phyloP scores from a whole-genome alignment of 2,888 invertebrate genomes.

The Stegana nigrithorax region DNA sequence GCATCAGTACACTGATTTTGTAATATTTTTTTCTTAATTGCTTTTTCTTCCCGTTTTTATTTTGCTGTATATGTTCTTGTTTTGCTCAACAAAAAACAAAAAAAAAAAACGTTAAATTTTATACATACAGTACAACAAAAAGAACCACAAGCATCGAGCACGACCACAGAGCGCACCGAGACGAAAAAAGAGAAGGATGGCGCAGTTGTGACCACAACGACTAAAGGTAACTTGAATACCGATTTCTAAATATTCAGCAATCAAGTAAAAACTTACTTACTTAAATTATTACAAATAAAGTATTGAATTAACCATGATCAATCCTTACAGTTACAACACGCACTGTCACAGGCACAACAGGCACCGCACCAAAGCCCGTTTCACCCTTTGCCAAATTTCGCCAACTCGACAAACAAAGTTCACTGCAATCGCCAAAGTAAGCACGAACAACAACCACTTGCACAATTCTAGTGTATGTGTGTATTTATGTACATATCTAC shows the following conservation, averaged over 20 bases:
- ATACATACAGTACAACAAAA: constrained; percentile 34
- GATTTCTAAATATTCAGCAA: background rate
- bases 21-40: constrained; percentile 18
- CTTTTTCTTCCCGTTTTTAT: constrained; percentile 15
- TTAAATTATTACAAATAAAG: no score
- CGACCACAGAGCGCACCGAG: constrained; percentile 69
- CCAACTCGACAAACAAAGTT: constrained; percentile 89
- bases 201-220: constrained; percentile 73
- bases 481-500: no score
- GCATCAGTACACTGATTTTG: constrained; percentile 30
- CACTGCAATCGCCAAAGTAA: constrained; percentile 83
- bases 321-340: constrained; percentile 66
- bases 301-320: no score
- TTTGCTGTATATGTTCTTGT: constrained; percentile 43
- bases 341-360: constrained; percentile 71
- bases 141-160: constrained; percentile 45
- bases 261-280: constrained; percentile 8
- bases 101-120: background rate
- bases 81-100: constrained; percentile 31
- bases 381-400: constrained; percentile 93
- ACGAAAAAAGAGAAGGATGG: constrained; percentile 73
- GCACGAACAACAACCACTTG: constrained; percentile 40
- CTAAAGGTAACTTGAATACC: constrained; percentile 70
- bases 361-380: constrained; percentile 74
- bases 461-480: background rate